Evolutionary conservation across 2,888 invertebrate species (phyloP).

Genomic region (Pyrochroa serraticornis): DNA sequence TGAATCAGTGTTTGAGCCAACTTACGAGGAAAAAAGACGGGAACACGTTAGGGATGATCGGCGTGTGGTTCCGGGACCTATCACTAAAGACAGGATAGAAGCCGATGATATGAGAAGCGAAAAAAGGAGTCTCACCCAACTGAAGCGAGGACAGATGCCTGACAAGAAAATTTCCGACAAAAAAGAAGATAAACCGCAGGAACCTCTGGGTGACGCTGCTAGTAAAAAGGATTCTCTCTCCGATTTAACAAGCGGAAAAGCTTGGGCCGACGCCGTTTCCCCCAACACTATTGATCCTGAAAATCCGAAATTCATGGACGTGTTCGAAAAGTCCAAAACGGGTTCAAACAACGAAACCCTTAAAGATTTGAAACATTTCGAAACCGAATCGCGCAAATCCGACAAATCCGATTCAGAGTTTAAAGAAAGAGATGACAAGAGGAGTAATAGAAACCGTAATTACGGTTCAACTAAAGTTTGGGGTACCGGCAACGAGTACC

Average conservation of each 20-base stretch:
- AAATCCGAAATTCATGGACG: constrained; percentile 58
- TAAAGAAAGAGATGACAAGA: constrained; percentile 50
- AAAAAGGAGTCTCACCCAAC: constrained; percentile 60
- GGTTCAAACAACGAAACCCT: constrained; percentile 48
- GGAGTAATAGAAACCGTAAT: constrained; percentile 33
- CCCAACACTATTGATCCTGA: constrained; percentile 51
- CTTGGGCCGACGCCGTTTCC: constrained; percentile 57
- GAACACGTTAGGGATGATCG: constrained; percentile 47
- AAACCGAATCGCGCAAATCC: constrained; percentile 54
- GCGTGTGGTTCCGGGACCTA: constrained; percentile 64
- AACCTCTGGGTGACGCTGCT: constrained; percentile 21
- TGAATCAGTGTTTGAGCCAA: constrained; percentile 54
- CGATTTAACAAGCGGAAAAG: constrained; percentile 46
- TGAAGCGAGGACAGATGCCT: constrained; percentile 57
- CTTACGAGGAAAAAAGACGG: constrained; percentile 53
- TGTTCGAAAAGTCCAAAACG: constrained; percentile 52
- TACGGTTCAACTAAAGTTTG: constrained; percentile 42
- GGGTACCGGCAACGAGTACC: constrained; percentile 39
- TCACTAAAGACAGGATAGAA: constrained; percentile 66
- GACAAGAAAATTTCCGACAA: constrained; percentile 46
- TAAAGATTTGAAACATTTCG: constrained; percentile 57
- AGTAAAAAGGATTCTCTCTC: constrained; percentile 34
- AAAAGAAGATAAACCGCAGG: constrained; percentile 42
- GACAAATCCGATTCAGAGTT: constrained; percentile 51
- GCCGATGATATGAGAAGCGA: constrained; percentile 63